phyloP scores from a whole-genome alignment of 1,140 invertebrate species.

The Caenorhabditis elegans region WBcel235 BX284602.5:7393501-7394000 shows the following conservation, averaged over 20 bases:
- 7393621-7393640: conserved; percentile 29
- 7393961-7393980: too few relatives aligned
- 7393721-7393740: neutral
- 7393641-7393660: neutral
- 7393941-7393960: too few relatives aligned
- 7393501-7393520: conserved; percentile 5
- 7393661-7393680: neutral
- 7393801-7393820: neutral
- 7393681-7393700: neutral
- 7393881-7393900: too few relatives aligned
- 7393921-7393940: neutral
- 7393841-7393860: neutral
- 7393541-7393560: conserved; percentile 21
- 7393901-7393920: neutral
- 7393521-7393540: neutral
- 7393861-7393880: neutral
- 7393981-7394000: too few relatives aligned
- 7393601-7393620: conserved; percentile 21
- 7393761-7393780: neutral
- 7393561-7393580: conserved; percentile 7
- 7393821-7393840: neutral
- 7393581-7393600: conserved; percentile 15
- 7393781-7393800: neutral
- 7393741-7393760: neutral
- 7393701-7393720: neutral